Evolutionary conservation across 2,797 vertebrate species (phyloP), one percentile per base, ranked within the genome.

Genomic region (Eurystomus glaucurus): DNA sequence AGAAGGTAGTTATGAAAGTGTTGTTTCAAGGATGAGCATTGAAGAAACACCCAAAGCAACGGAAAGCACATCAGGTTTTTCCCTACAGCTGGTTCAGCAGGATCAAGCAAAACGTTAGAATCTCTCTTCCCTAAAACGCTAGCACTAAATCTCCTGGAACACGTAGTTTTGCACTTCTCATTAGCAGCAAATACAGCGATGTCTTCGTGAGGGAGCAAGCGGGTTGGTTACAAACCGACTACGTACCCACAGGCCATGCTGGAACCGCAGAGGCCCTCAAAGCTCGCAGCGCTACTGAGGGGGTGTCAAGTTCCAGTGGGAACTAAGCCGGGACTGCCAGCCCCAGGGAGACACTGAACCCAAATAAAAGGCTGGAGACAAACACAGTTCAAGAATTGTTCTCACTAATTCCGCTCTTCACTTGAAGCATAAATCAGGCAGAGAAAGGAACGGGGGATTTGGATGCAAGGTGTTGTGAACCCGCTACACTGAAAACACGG

Each of bases 81-180:
- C 70, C 54, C 51, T 62, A 28, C 8, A 60, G 65, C 19, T 46
- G 7, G 3, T 68, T 68, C 21, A 69, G 23, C 35, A 25, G 39
- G 25, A 72, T 46, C n/a, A 66, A 86, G 66, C n/a, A 55, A 46
- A 35, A 9, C 3, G 14, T 61, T 54, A 54, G 26, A 28, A 26
- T n/a, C 46, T 29, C 14, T 17, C 28, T 35, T 68, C 28, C 19
- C 11, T 35, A 50, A 72, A 83, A 75, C 3, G 50, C 16, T 35
- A 39, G 33, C 1, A 8, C 29, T 71, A 14, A 23, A 31, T 31
- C 29, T 20, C 2, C 0, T n/a, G 18, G 48, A 35, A 62, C 22
- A 16, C 16, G 58, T 1, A 8, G 10, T 10, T 89, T 17, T 41
- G 28, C 29, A 12, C 26, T 50, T 57, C 57, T 35, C 57, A 84